These are phyloP conservation scores for Brachionus paranguensis DNA, from an alignment of 1,140 invertebrate species.

Conservation along the genomic window DNA sequence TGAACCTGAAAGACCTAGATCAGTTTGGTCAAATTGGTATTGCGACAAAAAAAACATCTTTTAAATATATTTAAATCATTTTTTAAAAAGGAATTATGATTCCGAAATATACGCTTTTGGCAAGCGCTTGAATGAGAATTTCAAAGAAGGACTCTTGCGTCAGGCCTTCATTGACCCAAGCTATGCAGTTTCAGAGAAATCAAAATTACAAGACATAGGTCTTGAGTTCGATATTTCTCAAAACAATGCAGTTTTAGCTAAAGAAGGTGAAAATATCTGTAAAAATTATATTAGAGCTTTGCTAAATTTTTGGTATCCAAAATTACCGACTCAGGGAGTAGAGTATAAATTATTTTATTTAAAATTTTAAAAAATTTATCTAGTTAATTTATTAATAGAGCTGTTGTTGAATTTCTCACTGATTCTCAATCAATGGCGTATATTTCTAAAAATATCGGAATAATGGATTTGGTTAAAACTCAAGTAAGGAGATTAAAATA, in stretches of 20 bases:
- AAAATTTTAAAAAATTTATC: not conserved
- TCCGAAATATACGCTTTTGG: slow-evolving; percentile 81
- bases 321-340: slow-evolving; percentile 67
- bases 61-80: not conserved
- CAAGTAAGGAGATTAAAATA: slow-evolving; percentile 56
- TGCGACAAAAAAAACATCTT: not conserved
- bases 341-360: slow-evolving; percentile 47
- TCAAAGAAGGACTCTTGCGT: slow-evolving; percentile 65
- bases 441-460: slow-evolving; percentile 68
- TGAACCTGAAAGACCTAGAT: slow-evolving; percentile 46
- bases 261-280: slow-evolving; percentile 59
- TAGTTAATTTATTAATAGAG: slow-evolving; percentile 52
- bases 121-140: slow-evolving; percentile 74
- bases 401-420: slow-evolving; percentile 64
- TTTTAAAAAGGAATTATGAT: slow-evolving; percentile 67
- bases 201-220: slow-evolving; percentile 65
- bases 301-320: slow-evolving; percentile 63
- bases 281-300: slow-evolving; percentile 60
- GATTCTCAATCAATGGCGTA: slow-evolving; percentile 64
- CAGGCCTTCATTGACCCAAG: slow-evolving; percentile 69
- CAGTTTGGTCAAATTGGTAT: slow-evolving; percentile 49
- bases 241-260: slow-evolving; percentile 65
- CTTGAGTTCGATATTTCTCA: slow-evolving; percentile 56
- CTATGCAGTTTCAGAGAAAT: slow-evolving; percentile 59
- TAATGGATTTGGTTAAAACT: slow-evolving; percentile 71